Base-by-base conservation (phyloP, 2,888 invertebrate genomes). In the Aphodius sticticus region DNA sequence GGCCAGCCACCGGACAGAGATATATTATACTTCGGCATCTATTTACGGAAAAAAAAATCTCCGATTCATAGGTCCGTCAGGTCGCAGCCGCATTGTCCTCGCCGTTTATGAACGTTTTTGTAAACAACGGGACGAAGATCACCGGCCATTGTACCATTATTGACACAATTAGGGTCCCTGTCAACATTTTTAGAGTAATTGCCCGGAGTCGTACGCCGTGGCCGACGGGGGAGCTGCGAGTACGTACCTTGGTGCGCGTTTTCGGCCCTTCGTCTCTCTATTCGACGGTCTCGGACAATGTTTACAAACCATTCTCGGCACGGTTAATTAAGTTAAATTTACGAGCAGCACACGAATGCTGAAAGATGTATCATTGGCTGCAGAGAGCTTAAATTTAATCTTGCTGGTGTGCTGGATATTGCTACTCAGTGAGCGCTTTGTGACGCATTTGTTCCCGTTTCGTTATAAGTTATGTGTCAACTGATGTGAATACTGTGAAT, bases 91-190 rank as follows among this genome's bases (percentile, higher is more conserved):
- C 53, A 53, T 53, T 53, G 53, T 53, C 53, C 53, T 35, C 70
- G 79, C 78, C 72, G 78, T 78, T 71, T 69, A 36, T 82, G 78
- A 83, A 53, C 53, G 53, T 53, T 53, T 53, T 53, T 53, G 53
- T 53, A 53, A 53, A 53, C 53, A 53, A 53, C 53, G 53, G 53
- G 53, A 5, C 53, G 53, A 53, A 82, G 80, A 81, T 77, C 74
- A 77, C 83, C 82, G 82, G 76, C 81, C 70, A 80, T 82, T 82
- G 81, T 80, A 38, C 76, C 81, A 81, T 83, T 82, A 81, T 81
- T 79, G 81, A 77, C 81, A 79, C 82, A 79, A 83, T 83, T 83
- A 83, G 82, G 83, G 83, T 77, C 83, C 82, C 74, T 80, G 82
- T 82, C 79, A 82, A 83, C 82, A 83, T 53, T 53, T 53, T 53